A percentile compares a stretch with the other conserved stretches of the same genome.
Evolutionary conservation across 2,797 vertebrate species (phyloP).

Genomic region (Ctenochaetus hawaiiensis): DNA sequence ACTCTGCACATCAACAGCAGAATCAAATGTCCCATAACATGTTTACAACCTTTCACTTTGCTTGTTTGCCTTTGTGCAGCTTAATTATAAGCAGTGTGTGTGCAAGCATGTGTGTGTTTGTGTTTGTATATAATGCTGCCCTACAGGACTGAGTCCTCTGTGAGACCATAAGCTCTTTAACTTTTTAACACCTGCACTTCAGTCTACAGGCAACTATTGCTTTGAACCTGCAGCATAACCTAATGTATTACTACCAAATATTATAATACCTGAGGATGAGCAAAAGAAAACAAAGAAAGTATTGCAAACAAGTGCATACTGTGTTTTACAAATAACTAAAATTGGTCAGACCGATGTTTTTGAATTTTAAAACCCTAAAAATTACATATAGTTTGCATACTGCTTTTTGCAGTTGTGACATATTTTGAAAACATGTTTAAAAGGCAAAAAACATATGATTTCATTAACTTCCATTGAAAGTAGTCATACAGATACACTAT

Average conservation of each 20-base stretch:
- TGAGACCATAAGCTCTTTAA: conserved; percentile 62
- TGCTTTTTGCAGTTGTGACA: neutral
- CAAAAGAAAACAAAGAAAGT: neutral
- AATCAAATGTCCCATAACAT: neutral
- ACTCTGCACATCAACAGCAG: neutral
- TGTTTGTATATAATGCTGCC: conserved; percentile 5
- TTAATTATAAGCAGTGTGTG: neutral
- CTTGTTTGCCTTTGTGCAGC: neutral
- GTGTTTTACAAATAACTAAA: neutral
- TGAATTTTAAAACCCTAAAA: neutral
- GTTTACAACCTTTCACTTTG: neutral
- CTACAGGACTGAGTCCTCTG: conserved; percentile 26
- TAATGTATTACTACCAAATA: conserved; percentile 25
- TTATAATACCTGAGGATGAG: conserved; percentile 33
- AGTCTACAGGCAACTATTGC: conserved; percentile 26
- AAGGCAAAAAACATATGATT: neutral
- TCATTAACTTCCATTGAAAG: neutral
- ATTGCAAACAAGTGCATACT: neutral
- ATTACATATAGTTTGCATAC: neutral
- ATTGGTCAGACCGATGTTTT: neutral
- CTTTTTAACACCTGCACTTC: conserved; percentile 46
- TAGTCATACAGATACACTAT: neutral
- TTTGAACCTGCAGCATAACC: conserved; percentile 23
- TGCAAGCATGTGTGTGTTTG: too few species aligned
- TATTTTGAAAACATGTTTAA: neutral